Evolutionary conservation across 1,140 invertebrate species (phyloP).

Genomic region (Drosophila leontia): DNA sequence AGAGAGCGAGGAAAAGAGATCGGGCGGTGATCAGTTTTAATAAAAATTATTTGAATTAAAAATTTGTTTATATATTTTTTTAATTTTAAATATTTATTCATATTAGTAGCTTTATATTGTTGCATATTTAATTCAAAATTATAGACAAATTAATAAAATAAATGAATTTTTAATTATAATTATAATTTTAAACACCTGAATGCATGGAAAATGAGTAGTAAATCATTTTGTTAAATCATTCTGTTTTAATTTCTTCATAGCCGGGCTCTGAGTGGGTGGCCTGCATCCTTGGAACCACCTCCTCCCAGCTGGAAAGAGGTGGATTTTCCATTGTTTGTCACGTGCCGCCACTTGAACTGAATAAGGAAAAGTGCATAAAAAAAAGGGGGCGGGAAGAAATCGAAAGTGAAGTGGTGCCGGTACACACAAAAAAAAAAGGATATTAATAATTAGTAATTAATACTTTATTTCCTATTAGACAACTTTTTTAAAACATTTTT

Average conservation of each 20-base stretch:
- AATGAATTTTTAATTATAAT: too few relatives aligned
- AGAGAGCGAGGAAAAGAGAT: neutral
- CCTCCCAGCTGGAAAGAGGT: conserved; percentile 1
- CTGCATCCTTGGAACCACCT: neutral
- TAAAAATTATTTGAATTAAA: neutral
- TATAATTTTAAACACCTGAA: too few relatives aligned
- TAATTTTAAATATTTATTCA: too few relatives aligned
- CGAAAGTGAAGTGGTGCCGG: conserved; percentile 21
- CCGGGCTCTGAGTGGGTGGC: neutral
- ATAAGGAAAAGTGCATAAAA: conserved; percentile 26
- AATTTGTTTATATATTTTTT: too few relatives aligned
- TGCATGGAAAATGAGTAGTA: too few relatives aligned
- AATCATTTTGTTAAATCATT: neutral
- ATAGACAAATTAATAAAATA: too few relatives aligned
- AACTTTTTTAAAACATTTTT: too few relatives aligned
- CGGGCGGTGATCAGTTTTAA: neutral
- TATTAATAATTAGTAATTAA: neutral
- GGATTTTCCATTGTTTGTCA: conserved; percentile 66
- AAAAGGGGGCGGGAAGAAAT: conserved; percentile 17
- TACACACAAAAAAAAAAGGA: neutral
- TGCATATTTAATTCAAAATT: too few relatives aligned
- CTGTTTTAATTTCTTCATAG: neutral
- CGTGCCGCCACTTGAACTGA: conserved; percentile 69
- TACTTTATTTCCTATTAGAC: neutral
- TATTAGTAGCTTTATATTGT: too few relatives aligned